Evolutionary conservation across 2,797 vertebrate species (phyloP).

Genomic region (Chiroxiphia lanceolata): DNA sequence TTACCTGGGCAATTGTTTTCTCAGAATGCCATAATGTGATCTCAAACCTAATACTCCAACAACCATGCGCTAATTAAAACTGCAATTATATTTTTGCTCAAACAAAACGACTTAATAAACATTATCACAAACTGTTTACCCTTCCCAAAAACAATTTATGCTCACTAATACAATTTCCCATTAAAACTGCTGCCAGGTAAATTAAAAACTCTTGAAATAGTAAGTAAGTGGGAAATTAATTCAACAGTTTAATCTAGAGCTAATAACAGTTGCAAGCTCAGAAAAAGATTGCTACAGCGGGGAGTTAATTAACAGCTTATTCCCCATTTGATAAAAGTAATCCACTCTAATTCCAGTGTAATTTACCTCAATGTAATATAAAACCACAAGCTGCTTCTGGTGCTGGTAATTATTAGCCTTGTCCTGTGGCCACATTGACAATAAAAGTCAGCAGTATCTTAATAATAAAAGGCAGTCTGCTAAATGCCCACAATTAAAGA

Average conservation of each 20-base stretch:
- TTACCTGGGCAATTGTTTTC: constrained; percentile 73
- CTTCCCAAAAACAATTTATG: constrained; percentile 82
- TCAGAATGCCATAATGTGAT: constrained; percentile 75
- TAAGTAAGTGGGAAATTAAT: constrained; percentile 88
- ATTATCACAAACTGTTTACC: constrained; percentile 83
- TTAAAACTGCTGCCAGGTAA: constrained; percentile 86
- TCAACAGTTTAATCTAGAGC: constrained; percentile 86
- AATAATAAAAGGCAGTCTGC: constrained; percentile 67
- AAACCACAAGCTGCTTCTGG: constrained; percentile 82
- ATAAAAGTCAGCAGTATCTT: constrained; percentile 76
- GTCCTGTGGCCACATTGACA: constrained; percentile 76
- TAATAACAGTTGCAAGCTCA: constrained; percentile 85
- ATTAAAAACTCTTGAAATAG: constrained; percentile 87
- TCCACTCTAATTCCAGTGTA: constrained; percentile 86
- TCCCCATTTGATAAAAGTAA: constrained; percentile 88
- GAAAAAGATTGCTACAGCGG: constrained; percentile 85
- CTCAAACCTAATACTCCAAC: constrained; percentile 77
- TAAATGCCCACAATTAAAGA: constrained; percentile 74
- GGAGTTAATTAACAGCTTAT: constrained; percentile 89
- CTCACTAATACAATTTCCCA: constrained; percentile 84
- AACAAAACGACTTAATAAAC: constrained; percentile 82
- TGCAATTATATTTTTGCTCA: constrained; percentile 82
- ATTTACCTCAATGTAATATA: constrained; percentile 87
- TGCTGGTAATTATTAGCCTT: constrained; percentile 80
- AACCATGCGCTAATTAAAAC: constrained; percentile 81